Evolutionary conservation across 2,888 invertebrate species (phyloP).

Genomic region (Noctuana brunneofusca): DNA sequence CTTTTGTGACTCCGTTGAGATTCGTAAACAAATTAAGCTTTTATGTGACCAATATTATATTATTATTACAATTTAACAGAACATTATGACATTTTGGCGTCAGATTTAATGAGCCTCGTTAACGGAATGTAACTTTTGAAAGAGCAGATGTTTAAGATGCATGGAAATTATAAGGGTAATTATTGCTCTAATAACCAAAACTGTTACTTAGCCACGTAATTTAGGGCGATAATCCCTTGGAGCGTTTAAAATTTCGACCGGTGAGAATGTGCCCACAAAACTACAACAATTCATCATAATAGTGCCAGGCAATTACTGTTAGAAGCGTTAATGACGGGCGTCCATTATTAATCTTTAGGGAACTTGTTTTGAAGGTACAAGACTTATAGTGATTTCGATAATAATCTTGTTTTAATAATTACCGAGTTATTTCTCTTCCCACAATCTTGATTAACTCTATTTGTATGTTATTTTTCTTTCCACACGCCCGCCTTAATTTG

Average conservation of each 20-base stretch:
- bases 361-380: slow-evolving; percentile 74
- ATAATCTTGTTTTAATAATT: slow-evolving; percentile 81
- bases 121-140: slow-evolving; percentile 36
- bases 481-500: slow-evolving; percentile 66
- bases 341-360: slow-evolving; percentile 73
- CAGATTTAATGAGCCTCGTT: slow-evolving; percentile 37
- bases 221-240: slow-evolving; percentile 63
- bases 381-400: slow-evolving; percentile 77
- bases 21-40: slow-evolving; percentile 76
- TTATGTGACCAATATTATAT: slow-evolving; percentile 42
- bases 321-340: slow-evolving; percentile 78
- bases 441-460: slow-evolving; percentile 77
- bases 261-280: slow-evolving; percentile 74
- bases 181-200: slow-evolving; percentile 53
- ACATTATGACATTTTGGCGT: slow-evolving; percentile 35
- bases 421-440: slow-evolving; percentile 74
- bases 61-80: slow-evolving; percentile 28
- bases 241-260: slow-evolving; percentile 59
- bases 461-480: slow-evolving; percentile 75
- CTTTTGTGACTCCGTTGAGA: slow-evolving; percentile 70
- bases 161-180: slow-evolving; percentile 50
- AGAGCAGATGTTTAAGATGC: slow-evolving; percentile 44
- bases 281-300: slow-evolving; percentile 76
- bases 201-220: slow-evolving; percentile 45
- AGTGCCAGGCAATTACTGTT: slow-evolving; percentile 63